phyloP scores from a whole-genome alignment of 2,797 vertebrate species.

The Scleropages formosus region DNA sequence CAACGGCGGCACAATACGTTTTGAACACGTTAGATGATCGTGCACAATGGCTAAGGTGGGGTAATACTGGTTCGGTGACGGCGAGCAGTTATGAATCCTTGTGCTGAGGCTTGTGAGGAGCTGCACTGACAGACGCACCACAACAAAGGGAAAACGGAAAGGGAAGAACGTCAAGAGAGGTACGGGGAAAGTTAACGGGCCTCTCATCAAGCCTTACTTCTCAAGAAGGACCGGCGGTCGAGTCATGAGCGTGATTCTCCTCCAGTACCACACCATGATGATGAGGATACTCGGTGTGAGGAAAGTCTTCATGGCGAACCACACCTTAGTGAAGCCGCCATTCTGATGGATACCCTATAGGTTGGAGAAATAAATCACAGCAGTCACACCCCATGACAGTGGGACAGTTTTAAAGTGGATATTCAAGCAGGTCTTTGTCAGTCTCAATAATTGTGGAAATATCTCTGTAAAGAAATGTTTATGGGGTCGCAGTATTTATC shows the following conservation, averaged over 20 bases:
- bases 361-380: not conserved
- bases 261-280: conserved; percentile 98
- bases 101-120: not conserved
- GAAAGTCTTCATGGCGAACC: conserved; percentile 99
- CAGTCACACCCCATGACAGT: not conserved
- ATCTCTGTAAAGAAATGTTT: too few species aligned
- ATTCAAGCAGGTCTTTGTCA: too few species aligned
- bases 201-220: conserved; percentile 75
- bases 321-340: conserved; percentile 94
- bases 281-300: conserved; percentile 93
- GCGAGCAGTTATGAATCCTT: not conserved
- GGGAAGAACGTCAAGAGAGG: not conserved
- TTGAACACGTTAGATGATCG: not conserved
- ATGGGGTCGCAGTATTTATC: too few species aligned
- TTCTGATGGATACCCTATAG: conserved; percentile 93
- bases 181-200: not conserved
- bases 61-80: not conserved
- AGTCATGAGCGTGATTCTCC: conserved; percentile 88
- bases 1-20: not conserved
- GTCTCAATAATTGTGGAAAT: too few species aligned
- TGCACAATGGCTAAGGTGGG: not conserved
- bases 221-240: conserved; percentile 89
- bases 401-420: too few species aligned
- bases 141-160: not conserved
- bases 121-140: not conserved